Base-by-base conservation (phyloP, 2,797 vertebrate genomes). In the Amniataba percoides region DNA sequence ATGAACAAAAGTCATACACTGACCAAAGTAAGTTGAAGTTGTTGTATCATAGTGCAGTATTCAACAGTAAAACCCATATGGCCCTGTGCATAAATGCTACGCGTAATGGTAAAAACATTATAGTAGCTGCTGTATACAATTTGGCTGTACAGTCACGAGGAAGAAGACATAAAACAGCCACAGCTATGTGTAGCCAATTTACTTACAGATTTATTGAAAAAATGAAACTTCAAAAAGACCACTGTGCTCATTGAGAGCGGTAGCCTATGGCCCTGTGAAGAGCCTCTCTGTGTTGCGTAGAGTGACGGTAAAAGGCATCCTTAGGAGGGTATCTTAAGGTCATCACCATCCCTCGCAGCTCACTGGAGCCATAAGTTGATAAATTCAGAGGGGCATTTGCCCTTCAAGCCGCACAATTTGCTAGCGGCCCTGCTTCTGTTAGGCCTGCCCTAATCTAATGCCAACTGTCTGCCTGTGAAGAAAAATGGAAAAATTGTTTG, bases 311-410 rank as follows among this genome's bases (percentile, higher is more conserved):
- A 92, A 89, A 94, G 85, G 84, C 84, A 87, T 93, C 85, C 90
- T 92, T 89, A 92, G 86, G 91, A 93, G 88, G 91, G 88, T 93
- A 94, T 93, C 90, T 94, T 94, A 95, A 95, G 94, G 95, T 95
- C 93, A 92, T 93, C 93, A 93, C 84, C 88, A 87, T 93, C 90
- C 91, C 92, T 91, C 68, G 86, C 88, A 94, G 92, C 90, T 94
- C 90, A 92, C 84, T 92, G 80, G 87, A 94, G 89, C 92, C 91
- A 87, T 94, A 92, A 94, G 93, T 94, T 95, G 94, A 96, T 95
- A 92, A 94, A 94, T 95, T 94, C 94, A 94, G 93, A 88, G 78
- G 93, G 93, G 93, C 92, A 92, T 95, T 95, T 95, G 94, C 94
- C 94, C 95, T 95, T 95, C 95, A 95, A 95, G 90, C 90, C 61